A percentile compares a stretch with the other conserved stretches of the same genome.
Conservation (phyloP, 2,113 vertebrate genomes). For the Erythrocercus mccallii region DNA sequence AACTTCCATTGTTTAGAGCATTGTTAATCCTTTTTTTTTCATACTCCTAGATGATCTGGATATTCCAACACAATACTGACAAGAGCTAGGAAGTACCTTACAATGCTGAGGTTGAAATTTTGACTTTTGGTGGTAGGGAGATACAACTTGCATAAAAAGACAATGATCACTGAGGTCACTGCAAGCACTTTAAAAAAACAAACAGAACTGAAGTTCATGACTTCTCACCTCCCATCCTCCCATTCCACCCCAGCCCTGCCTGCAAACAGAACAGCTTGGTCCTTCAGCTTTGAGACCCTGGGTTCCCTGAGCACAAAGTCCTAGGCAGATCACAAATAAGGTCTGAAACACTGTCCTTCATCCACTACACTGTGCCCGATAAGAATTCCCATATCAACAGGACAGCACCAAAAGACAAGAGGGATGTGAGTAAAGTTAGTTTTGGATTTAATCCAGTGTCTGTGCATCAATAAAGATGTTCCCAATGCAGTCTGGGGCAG, state of each 20-base stretch:
- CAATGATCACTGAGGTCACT: background rate
- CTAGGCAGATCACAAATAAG: background rate
- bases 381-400: background rate
- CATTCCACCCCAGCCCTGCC: background rate
- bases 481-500: background rate
- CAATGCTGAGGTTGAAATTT: background rate
- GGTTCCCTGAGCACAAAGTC: background rate
- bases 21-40: background rate
- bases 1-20: background rate
- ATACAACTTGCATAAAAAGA: background rate
- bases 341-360: background rate
- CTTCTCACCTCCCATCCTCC: background rate
- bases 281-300: background rate
- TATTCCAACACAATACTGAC: background rate
- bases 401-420: background rate
- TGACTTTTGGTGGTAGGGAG: background rate
- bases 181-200: background rate
- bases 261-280: background rate
- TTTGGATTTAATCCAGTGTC: background rate
- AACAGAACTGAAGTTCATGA: background rate
- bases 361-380: fast-evolving
- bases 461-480: background rate
- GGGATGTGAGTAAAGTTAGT: background rate
- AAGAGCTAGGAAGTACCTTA: background rate
- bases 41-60: background rate